Evolutionary conservation across 2,797 vertebrate species (phyloP).

Genomic region (Micrastur ruficollis): DNA sequence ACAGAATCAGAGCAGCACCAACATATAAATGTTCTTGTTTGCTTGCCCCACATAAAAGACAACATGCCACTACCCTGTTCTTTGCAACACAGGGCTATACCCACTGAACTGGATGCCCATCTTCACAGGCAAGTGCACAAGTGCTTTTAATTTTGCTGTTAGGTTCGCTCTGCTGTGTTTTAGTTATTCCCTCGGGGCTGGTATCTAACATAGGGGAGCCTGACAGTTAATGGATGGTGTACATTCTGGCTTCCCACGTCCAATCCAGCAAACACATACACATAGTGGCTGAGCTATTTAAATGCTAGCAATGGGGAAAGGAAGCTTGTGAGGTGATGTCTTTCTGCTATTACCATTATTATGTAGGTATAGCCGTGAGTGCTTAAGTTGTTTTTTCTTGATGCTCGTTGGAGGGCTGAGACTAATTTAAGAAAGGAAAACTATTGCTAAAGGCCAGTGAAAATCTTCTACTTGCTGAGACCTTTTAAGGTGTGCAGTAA

Average conservation of each 20-base stretch:
- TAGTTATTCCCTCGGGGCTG: neutral
- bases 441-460: neutral
- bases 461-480: neutral
- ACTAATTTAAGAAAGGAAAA: neutral
- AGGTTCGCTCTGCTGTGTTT: neutral
- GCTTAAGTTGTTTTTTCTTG: neutral
- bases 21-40: slow-evolving; percentile 53
- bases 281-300: neutral
- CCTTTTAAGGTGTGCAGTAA: neutral
- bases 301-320: neutral
- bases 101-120: slow-evolving; percentile 14
- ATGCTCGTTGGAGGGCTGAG: neutral
- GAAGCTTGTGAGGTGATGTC: neutral
- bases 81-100: neutral
- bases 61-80: neutral
- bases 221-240: slow-evolving; percentile 10
- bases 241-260: neutral
- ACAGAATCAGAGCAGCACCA: slow-evolving; percentile 32
- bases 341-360: neutral
- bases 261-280: neutral
- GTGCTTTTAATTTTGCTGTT: neutral
- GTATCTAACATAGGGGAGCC: neutral
- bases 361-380: neutral
- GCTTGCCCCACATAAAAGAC: slow-evolving; percentile 38
- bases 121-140: slow-evolving; percentile 24